Evolutionary conservation across 2,888 invertebrate species (phyloP).

Genomic region (Tipula confusa): DNA sequence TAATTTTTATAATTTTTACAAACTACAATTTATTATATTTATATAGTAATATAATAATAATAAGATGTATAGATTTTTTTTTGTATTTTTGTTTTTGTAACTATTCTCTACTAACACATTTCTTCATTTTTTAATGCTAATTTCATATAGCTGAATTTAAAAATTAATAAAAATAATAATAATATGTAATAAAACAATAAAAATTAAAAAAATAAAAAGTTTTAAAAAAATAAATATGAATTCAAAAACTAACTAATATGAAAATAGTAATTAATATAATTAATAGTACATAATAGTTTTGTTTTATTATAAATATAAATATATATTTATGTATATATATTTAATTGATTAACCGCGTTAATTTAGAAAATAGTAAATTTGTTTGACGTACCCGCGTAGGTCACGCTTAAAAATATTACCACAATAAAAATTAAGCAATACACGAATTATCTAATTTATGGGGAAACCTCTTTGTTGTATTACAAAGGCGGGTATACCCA

Average conservation of each 20-base stretch:
- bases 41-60: not conserved
- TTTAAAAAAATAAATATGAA: slow-evolving; percentile 17
- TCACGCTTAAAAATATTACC: not conserved
- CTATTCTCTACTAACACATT: slow-evolving; percentile 3
- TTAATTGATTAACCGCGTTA: not conserved
- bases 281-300: not conserved
- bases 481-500: not conserved
- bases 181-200: not conserved
- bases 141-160: not conserved
- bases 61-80: slow-evolving; percentile 1
- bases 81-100: not conserved
- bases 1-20: not conserved
- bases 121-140: slow-evolving; percentile 16
- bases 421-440: not conserved
- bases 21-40: not conserved
- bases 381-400: too few relatives aligned
- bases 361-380: not conserved
- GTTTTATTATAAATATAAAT: too few relatives aligned
- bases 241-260: not conserved
- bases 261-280: not conserved
- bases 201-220: not conserved
- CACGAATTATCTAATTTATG: not conserved
- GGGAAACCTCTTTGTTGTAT: not conserved
- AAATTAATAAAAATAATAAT: too few relatives aligned
- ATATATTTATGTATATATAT: too few relatives aligned